phyloP scores from a whole-genome alignment of 2,888 invertebrate genomes.

The Latrodectus elegans region DNA sequence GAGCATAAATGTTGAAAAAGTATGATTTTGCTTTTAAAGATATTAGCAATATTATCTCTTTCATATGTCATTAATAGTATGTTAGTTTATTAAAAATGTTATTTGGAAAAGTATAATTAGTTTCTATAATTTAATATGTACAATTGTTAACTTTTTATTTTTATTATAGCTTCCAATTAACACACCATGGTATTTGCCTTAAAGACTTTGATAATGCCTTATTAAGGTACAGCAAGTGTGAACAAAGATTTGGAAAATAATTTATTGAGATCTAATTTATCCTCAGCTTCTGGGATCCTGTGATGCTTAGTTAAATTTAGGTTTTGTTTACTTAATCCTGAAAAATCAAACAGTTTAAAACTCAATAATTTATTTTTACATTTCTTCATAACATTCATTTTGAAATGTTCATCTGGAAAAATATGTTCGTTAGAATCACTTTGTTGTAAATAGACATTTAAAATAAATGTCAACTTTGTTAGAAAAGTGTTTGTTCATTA shows the following conservation, averaged over 20 bases:
- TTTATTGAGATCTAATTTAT: constrained; percentile 29
- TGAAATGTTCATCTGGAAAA: constrained; percentile 25
- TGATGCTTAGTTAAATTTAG: constrained; percentile 43
- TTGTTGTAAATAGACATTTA: constrained; percentile 50
- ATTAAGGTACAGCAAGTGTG: constrained; percentile 76
- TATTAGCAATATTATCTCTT: no score
- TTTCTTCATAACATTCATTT: constrained; percentile 42
- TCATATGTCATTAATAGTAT: no score
- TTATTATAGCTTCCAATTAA: constrained; percentile 70
- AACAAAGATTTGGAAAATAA: constrained; percentile 61
- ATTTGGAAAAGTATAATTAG: background rate
- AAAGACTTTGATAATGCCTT: constrained; percentile 79
- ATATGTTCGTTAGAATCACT: constrained; percentile 19
- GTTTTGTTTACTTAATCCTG: constrained; percentile 54
- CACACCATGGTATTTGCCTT: constrained; percentile 77
- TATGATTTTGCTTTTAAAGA: no score
- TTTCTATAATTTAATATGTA: background rate
- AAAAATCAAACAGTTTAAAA: constrained; percentile 41
- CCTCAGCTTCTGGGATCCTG: constrained; percentile 53
- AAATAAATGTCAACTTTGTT: constrained; percentile 58
- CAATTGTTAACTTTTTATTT: background rate
- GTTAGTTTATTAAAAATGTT: constrained; percentile 7
- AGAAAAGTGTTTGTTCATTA: constrained; percentile 12
- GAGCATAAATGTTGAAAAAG: no score
- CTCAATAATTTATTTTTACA: constrained; percentile 62